A percentile compares a stretch with the other conserved stretches of the same genome.
Conservation (phyloP, 92 coral and sea anemone species). For the Heliopora coerulea region DNA sequence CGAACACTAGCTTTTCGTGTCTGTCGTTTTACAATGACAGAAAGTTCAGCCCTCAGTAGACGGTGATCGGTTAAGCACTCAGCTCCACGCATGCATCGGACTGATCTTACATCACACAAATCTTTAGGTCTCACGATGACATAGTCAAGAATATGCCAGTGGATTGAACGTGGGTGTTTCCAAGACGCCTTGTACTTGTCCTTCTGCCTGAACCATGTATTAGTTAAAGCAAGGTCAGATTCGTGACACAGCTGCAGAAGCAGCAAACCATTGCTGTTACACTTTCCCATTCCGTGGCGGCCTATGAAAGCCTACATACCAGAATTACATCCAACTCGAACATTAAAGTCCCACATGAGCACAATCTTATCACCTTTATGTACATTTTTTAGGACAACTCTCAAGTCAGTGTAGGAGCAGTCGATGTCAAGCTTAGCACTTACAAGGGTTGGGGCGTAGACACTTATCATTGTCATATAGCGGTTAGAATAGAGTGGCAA, state of each 20-base stretch:
- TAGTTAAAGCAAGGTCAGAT: constrained; percentile 42
- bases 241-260: constrained; percentile 21
- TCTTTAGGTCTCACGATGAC: constrained; percentile 19
- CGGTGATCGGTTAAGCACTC: constrained; percentile 55
- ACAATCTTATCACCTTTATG: constrained; percentile 43
- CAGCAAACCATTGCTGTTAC: constrained; percentile 48
- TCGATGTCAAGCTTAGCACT: too few species aligned
- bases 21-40: too few species aligned
- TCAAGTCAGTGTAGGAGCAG: too few species aligned
- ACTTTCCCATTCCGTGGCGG: constrained; percentile 42
- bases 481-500: neutral
- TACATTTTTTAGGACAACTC: constrained; percentile 20
- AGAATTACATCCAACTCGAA: constrained; percentile 33
- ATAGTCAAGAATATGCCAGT: constrained; percentile 42
- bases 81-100: constrained; percentile 46
- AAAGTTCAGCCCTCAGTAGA: too few species aligned
- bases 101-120: constrained; percentile 42
- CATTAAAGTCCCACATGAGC: constrained; percentile 42
- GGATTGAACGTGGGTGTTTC: constrained; percentile 36
- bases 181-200: too few species aligned
- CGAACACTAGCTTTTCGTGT: too few species aligned
- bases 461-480: constrained; percentile 14
- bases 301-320: constrained; percentile 45
- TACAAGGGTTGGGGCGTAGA: constrained; percentile 17
- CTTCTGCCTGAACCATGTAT: constrained; percentile 37